These are phyloP conservation scores for Rhegmatorhina hoffmannsi DNA, from an alignment of 2,113 vertebrate species.

Conservation along the genomic window DNA sequence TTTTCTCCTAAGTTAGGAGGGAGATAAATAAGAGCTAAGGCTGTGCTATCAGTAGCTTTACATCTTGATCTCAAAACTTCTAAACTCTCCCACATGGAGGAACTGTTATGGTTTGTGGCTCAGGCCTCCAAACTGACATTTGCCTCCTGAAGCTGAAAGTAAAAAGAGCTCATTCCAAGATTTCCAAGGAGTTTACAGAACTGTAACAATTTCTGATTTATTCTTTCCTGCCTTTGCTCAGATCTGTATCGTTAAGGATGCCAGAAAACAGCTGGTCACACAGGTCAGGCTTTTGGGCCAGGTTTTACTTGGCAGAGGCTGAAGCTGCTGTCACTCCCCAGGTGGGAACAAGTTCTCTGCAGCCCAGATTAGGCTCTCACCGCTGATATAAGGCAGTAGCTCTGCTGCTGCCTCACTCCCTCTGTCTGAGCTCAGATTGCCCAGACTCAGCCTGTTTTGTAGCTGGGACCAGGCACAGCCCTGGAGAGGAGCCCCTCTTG, in stretches of 20 bases:
- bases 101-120: slow-evolving; percentile 12
- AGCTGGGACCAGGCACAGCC: not conserved
- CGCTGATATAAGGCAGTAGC: not conserved
- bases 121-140: not conserved
- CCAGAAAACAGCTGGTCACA: not conserved
- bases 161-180: slow-evolving; percentile 26
- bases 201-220: slow-evolving; percentile 30
- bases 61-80: not conserved
- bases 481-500: not conserved
- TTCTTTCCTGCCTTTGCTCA: slow-evolving; percentile 52
- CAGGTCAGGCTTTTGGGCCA: not conserved
- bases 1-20: not conserved
- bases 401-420: not conserved
- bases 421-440: not conserved
- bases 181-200: slow-evolving; percentile 19
- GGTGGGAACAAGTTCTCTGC: not conserved
- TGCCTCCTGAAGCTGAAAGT: slow-evolving; percentile 27
- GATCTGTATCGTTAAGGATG: not conserved
- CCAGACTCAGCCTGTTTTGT: not conserved
- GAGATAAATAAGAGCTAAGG: not conserved
- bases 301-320: not conserved
- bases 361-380: not conserved
- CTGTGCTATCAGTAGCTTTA: not conserved
- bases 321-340: not conserved
- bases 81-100: not conserved